Conservation (phyloP, 2,888 invertebrate species). For the Cylindroiulus punctatus region DNA sequence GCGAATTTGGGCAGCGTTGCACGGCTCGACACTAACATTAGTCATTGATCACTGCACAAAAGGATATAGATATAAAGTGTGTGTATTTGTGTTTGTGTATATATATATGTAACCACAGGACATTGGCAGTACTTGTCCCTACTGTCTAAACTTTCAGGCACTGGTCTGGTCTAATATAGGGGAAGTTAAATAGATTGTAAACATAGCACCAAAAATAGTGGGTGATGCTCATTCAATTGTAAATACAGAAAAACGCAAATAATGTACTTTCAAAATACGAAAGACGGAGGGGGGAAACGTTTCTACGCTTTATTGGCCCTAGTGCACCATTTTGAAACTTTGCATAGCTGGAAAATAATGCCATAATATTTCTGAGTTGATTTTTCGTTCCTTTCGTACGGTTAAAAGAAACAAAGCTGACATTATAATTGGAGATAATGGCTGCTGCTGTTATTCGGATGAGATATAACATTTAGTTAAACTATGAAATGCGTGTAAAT, state of each 20-base stretch:
- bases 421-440: constrained; percentile 21
- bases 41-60: constrained; percentile 48
- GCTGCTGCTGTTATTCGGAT: constrained; percentile 7
- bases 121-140: constrained; percentile 53
- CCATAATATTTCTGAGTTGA: constrained; percentile 44
- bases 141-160: constrained; percentile 56
- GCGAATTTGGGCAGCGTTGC: not conserved
- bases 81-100: constrained; percentile 5
- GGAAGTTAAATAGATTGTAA: constrained; percentile 53
- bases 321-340: constrained; percentile 55
- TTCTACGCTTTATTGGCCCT: constrained; percentile 53
- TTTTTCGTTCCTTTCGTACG: constrained; percentile 17
- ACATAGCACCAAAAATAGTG: constrained; percentile 53
- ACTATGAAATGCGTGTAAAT: constrained; percentile 42
- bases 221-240: constrained; percentile 53
- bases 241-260: constrained; percentile 54
- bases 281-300: constrained; percentile 46
- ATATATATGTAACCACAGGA: constrained; percentile 54
- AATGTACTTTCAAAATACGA: constrained; percentile 53
- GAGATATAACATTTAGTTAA: constrained; percentile 41
- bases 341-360: constrained; percentile 56
- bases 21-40: constrained; percentile 16
- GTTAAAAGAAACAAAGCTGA: constrained; percentile 8
- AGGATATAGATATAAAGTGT: constrained; percentile 44
- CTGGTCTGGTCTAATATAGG: constrained; percentile 53